Base-by-base conservation (phyloP, 2,797 vertebrate species). In the Myotis daubentonii region DNA sequence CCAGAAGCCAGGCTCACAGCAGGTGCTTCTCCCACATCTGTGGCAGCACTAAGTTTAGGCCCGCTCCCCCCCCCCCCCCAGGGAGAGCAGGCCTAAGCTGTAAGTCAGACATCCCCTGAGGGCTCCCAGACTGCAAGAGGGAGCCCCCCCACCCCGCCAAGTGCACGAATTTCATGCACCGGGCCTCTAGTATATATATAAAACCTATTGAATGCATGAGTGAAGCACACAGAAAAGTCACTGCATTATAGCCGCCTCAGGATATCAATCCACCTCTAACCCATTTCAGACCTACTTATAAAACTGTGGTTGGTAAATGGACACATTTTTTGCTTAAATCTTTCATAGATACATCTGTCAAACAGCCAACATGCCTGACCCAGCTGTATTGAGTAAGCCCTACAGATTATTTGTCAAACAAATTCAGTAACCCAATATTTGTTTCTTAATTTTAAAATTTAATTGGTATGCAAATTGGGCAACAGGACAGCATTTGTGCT, bases 361-460 rank as follows among this genome's bases (percentile, higher is more conserved):
- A 97, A 98, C 98, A 98, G 98, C 98, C 99, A 99, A 98, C 98
- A 95, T 98, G 98, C 95, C 98, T 99, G 98, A 99, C 98, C 98
- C 98, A 99, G 98, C 98, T 99, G 98, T 98, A 98, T 94, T 93
- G 98, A 99, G 98, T 99, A 99, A 99, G 97, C 98, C 98, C 98
- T 98, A 98, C 98, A 99, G 98, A 99, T 99, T 99, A 99, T 99
- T 99, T 99, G 99, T 99, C 98, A 99, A 98, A 98, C 98, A 98
- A 99, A 98, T 99, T 98, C 98, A 98, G 98, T 98, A 99, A 98
- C 96, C 97, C 97, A 98, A 98, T 98, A 98, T 98, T 99, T 98
- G 96, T 97, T 97, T 96, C 97, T 97, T 97, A 97, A 97, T 98
- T 98, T 98, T 98, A 98, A 98, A 97, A 98, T 98, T 98, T 98